phyloP scores from a whole-genome alignment of 30 jellyfish, hydroid and myxozoan genomes.

The Pseudorhiza aurosa region DNA sequence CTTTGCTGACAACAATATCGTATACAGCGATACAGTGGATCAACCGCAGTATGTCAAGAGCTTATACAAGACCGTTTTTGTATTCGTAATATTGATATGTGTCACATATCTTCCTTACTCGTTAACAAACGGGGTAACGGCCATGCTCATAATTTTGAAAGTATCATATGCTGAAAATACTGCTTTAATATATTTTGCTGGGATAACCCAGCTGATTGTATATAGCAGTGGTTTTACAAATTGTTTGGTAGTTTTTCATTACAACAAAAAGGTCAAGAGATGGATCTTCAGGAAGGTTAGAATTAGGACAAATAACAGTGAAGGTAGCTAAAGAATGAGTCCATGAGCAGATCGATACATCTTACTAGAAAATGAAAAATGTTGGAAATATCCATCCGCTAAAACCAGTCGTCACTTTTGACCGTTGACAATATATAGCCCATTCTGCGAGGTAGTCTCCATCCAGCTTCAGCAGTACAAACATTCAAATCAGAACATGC shows the following conservation, averaged over 20 bases:
- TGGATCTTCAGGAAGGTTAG: constrained; percentile 4
- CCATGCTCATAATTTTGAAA: neutral
- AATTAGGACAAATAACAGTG: no score
- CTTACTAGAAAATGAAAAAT: no score
- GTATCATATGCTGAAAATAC: neutral
- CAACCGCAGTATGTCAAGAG: neutral
- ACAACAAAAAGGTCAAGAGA: neutral
- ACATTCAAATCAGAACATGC: no score
- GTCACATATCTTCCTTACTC: neutral
- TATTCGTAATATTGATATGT: neutral
- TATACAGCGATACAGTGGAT: neutral
- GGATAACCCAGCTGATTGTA: neutral
- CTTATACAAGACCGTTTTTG: neutral
- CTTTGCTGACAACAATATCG: neutral
- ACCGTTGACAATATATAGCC: no score
- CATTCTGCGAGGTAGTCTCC: no score
- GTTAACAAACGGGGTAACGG: neutral
- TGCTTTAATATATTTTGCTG: neutral
- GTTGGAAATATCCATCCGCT: no score
- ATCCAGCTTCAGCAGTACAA: no score
- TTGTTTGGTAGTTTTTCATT: neutral
- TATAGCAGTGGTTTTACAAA: neutral
- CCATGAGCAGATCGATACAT: no score
- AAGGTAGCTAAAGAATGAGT: no score
- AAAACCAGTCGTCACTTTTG: no score